Percentiles rank a stretch among this genome's conserved stretches.
phyloP scores from a whole-genome alignment of 2,113 vertebrate genomes.

The Paratilapia polleni region DNA sequence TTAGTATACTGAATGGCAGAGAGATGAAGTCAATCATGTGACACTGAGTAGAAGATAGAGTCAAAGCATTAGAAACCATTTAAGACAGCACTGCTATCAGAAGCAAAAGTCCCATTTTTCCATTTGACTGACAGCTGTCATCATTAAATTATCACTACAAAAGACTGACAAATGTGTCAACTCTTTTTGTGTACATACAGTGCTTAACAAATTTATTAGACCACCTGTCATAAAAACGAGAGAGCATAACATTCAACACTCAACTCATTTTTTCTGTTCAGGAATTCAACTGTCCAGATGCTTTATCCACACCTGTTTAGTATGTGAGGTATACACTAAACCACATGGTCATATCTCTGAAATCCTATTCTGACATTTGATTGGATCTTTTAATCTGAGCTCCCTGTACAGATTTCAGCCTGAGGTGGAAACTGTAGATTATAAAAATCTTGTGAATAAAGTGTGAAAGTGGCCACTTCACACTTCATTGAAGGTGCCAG shows the following conservation, averaged over 20 bases:
- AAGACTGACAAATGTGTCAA: neutral
- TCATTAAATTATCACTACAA: neutral
- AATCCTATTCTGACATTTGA: neutral
- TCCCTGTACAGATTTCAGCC: neutral
- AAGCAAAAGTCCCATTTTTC: neutral
- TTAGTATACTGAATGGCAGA: neutral
- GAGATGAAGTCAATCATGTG: neutral
- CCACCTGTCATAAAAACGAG: no score
- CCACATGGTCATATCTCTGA: neutral
- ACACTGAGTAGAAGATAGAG: neutral
- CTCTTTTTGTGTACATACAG: neutral
- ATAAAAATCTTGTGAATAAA: no score
- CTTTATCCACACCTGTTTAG: neutral
- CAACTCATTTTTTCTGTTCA: no score
- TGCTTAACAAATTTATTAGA: no score
- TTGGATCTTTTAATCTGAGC: neutral
- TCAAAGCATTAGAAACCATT: neutral
- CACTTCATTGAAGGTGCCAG: neutral
- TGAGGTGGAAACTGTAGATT: neutral
- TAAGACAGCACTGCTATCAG: neutral
- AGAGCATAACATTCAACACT: no score
- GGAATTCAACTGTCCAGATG: neutral
- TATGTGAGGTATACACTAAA: neutral
- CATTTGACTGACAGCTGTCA: neutral
- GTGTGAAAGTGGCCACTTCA: constrained; percentile 9